phyloP scores from a whole-genome alignment of 2,113 vertebrate genomes.

The Corythoichthys haematopterus region DNA sequence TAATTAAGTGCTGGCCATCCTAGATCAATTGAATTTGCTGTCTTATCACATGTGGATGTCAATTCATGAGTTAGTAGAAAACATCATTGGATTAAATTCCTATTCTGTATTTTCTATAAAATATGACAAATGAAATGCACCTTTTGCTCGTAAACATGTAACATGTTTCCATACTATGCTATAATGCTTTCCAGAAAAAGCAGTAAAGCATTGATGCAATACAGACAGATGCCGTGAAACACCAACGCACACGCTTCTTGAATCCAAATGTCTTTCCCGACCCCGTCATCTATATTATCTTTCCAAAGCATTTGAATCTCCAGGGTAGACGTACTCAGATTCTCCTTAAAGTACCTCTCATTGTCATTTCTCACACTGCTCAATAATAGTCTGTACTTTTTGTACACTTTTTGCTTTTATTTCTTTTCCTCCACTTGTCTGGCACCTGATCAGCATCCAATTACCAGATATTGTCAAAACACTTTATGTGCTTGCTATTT shows the following conservation, averaged over 20 bases:
- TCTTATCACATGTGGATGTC: no score
- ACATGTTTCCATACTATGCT: no score
- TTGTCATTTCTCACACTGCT: slow-evolving; percentile 6
- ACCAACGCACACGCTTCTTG: background rate
- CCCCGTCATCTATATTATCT: background rate
- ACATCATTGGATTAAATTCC: no score
- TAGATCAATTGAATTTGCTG: no score
- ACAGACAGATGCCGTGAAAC: no score
- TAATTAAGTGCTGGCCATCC: no score
- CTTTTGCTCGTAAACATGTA: no score
- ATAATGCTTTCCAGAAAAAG: no score
- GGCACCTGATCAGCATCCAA: slow-evolving; percentile 8
- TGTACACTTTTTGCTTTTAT: slow-evolving; percentile 15
- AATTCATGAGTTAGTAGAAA: no score
- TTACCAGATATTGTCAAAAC: background rate
- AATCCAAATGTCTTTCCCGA: background rate
- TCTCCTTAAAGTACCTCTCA: slow-evolving; percentile 11
- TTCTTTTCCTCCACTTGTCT: slow-evolving; percentile 26
- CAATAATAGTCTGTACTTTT: slow-evolving; percentile 14
- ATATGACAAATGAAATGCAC: no score
- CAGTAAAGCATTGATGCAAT: no score
- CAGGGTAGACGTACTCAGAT: background rate
- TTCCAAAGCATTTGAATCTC: background rate
- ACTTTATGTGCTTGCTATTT: background rate
- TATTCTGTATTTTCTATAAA: no score